Conservation (phyloP, 2,113 vertebrate species). For the Agapornis roseicollis region DNA sequence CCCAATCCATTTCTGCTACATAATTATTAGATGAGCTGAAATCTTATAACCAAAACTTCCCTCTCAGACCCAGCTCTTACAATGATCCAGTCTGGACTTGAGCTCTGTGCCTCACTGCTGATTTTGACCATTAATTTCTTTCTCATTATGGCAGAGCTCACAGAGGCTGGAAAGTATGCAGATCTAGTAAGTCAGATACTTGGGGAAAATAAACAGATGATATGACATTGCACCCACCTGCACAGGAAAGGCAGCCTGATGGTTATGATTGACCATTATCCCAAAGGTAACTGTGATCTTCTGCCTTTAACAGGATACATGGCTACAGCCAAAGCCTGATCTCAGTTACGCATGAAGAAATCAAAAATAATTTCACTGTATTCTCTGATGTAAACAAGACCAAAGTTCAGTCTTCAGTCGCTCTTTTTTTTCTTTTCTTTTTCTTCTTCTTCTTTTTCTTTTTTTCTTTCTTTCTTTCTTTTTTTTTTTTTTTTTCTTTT, state of each 20-base stretch:
- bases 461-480: neutral
- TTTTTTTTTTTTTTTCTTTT: neutral
- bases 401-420: neutral
- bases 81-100: neutral
- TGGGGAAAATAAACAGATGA: neutral
- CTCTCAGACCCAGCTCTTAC: neutral
- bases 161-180: neutral
- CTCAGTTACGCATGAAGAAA: slow-evolving; percentile 9
- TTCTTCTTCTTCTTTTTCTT: neutral
- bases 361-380: neutral
- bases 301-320: neutral
- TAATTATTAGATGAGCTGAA: neutral
- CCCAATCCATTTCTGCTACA: neutral
- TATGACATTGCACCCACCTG: slow-evolving; percentile 33
- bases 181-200: neutral
- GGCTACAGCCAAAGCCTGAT: slow-evolving; percentile 7
- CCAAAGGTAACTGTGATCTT: neutral
- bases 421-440: too few species aligned
- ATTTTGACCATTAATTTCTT: slow-evolving; percentile 26
- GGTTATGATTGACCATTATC: slow-evolving; percentile 20
- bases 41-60: neutral
- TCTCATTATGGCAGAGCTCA: neutral
- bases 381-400: slow-evolving; percentile 10
- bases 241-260: slow-evolving; percentile 34
- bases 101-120: neutral